phyloP scores from a whole-genome alignment of 2,113 vertebrate species.

The Thinocorus orbignyianus region DNA sequence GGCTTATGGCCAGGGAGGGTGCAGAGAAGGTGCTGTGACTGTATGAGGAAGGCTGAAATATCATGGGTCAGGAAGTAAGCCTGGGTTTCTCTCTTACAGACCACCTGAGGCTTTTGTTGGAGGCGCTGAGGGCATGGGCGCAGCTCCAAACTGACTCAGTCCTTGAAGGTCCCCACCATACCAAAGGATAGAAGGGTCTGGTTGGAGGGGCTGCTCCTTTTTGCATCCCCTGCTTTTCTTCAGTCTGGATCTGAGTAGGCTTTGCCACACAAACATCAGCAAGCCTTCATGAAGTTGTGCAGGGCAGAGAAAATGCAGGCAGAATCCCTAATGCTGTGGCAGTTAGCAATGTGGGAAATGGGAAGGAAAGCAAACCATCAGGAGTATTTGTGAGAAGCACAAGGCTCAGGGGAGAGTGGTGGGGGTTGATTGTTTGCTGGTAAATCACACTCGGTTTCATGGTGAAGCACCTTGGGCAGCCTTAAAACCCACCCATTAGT shows the following conservation, averaged over 20 bases:
- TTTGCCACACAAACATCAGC: not conserved
- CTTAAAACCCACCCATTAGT: constrained; percentile 33
- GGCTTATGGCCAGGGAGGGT: not conserved
- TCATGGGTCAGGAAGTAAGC: not conserved
- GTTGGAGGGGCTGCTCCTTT: not conserved
- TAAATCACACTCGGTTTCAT: not conserved
- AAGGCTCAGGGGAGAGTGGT: not conserved
- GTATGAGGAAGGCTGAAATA: not conserved
- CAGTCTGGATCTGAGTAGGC: not conserved
- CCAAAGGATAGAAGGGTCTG: not conserved
- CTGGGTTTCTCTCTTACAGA: not conserved
- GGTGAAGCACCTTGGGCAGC: not conserved
- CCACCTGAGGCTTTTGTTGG: accelerated
- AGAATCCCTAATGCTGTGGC: not conserved
- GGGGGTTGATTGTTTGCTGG: not conserved
- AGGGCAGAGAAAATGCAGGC: not conserved
- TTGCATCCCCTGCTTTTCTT: not conserved
- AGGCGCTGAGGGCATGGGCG: not conserved
- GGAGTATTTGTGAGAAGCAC: not conserved
- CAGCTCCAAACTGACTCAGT: not conserved
- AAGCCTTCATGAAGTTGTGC: not conserved
- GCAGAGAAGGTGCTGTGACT: not conserved
- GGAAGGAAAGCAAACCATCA: not conserved
- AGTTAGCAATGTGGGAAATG: not conserved
- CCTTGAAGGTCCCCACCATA: not conserved